phyloP scores from a whole-genome alignment of 2,888 invertebrate species.

The Hypolimnas misippus region DNA sequence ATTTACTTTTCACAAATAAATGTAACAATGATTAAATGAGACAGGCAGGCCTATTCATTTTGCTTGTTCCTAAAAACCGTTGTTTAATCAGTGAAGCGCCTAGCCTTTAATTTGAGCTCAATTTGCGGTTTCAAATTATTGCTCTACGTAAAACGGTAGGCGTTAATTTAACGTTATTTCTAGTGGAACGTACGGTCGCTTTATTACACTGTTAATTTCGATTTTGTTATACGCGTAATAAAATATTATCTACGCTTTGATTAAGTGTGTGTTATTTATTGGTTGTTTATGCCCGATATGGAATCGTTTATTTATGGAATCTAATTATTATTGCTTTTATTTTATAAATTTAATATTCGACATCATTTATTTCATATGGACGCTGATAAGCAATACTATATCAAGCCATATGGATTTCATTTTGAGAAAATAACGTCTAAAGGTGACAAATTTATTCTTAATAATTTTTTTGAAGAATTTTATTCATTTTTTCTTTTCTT shows the following conservation, averaged over 20 bases:
- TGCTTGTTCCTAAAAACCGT: constrained; percentile 28
- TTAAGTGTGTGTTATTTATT: constrained; percentile 4
- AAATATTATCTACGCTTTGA: constrained; percentile 23
- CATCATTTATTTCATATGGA: too few relatives aligned
- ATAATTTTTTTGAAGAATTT: too few relatives aligned
- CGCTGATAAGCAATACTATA: too few relatives aligned
- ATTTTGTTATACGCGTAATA: constrained; percentile 28
- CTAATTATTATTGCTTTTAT: too few relatives aligned
- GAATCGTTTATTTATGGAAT: too few relatives aligned
- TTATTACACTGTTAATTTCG: constrained; percentile 31
- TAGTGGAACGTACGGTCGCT: constrained; percentile 29
- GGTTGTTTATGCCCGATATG: background rate
- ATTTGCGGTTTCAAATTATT: constrained; percentile 46
- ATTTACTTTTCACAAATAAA: background rate
- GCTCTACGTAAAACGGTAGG: constrained; percentile 46
- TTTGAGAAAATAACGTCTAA: too few relatives aligned
- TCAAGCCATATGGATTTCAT: too few relatives aligned
- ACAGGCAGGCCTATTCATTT: constrained; percentile 18
- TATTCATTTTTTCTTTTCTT: too few relatives aligned
- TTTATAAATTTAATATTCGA: too few relatives aligned
- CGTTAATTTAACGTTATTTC: constrained; percentile 45
- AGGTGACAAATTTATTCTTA: too few relatives aligned
- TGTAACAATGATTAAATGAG: background rate
- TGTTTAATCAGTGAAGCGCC: constrained; percentile 43
- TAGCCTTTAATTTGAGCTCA: constrained; percentile 44